Evolutionary conservation across 2,113 vertebrate genomes (phyloP).

Genomic region (Rattus rattus): DNA sequence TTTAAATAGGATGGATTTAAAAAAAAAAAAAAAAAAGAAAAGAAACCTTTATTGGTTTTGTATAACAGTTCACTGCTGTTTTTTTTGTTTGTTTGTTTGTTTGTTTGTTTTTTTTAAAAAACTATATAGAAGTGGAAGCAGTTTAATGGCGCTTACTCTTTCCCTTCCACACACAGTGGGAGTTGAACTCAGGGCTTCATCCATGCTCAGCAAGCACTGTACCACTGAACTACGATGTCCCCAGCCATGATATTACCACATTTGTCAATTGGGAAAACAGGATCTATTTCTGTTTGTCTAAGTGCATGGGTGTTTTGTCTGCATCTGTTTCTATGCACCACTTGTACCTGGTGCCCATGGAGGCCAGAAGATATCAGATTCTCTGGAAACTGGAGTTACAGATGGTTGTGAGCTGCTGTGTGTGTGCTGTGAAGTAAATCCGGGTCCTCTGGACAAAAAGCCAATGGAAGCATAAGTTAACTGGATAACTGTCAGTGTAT

Average conservation of each 20-base stretch:
- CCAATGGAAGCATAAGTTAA: background rate
- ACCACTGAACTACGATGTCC: background rate
- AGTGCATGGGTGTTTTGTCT: background rate
- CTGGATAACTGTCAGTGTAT: background rate
- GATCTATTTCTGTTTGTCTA: background rate
- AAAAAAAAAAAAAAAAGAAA: background rate
- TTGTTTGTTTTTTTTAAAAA: too few species aligned
- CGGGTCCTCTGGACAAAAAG: background rate
- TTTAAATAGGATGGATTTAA: background rate
- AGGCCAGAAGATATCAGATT: background rate
- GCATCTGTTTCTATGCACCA: background rate
- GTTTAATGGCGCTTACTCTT: background rate
- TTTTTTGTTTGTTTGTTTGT: too few species aligned
- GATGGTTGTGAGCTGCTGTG: background rate
- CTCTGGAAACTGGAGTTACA: background rate
- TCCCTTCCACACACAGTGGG: background rate
- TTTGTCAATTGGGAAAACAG: background rate
- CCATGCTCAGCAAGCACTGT: background rate
- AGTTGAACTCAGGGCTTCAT: background rate
- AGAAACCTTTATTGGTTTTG: background rate
- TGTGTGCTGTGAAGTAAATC: background rate
- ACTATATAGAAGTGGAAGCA: background rate
- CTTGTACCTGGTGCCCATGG: background rate
- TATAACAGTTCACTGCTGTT: background rate
- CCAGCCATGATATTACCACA: background rate